These are phyloP conservation scores for Orius laevigatus DNA, from an alignment of 1,140 invertebrate genomes.

Conservation along the genomic window DNA sequence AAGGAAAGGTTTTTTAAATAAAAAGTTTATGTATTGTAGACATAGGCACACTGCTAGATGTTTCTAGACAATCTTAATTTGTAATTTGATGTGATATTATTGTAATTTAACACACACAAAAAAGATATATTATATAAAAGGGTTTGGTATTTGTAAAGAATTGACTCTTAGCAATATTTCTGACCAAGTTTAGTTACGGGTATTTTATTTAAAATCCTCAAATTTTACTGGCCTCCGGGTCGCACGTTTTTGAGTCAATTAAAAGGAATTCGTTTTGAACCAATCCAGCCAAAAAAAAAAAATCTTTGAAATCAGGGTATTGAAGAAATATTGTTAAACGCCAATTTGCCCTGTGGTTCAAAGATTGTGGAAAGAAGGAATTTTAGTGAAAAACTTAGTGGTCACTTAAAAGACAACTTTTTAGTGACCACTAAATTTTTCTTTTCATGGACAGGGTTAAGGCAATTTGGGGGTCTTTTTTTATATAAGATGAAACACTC, in stretches of 20 bases:
- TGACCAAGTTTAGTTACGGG: background rate
- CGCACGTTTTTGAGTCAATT: too few species aligned
- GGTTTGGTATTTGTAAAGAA: slow-evolving; percentile 4
- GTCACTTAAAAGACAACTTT: background rate
- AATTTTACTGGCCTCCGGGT: too few species aligned
- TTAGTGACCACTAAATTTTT: background rate
- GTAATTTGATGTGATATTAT: slow-evolving; percentile 17
- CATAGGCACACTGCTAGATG: slow-evolving; percentile 15
- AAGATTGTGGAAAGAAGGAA: too few species aligned
- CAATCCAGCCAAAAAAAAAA: background rate
- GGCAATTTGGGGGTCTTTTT: too few species aligned
- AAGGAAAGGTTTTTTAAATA: background rate
- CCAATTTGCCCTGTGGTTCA: too few species aligned
- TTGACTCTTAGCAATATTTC: background rate
- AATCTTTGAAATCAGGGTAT: background rate
- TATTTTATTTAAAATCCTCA: background rate
- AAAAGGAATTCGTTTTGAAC: too few species aligned
- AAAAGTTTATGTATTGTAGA: background rate
- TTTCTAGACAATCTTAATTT: slow-evolving; percentile 17
- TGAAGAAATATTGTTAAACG: background rate
- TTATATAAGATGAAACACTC: too few species aligned
- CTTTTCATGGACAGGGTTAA: too few species aligned
- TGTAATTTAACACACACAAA: slow-evolving; percentile 5
- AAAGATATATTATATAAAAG: slow-evolving; percentile 4
- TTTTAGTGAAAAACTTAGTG: background rate